phyloP scores from a whole-genome alignment of 2,888 invertebrate species.

The Volucella inflata region DNA sequence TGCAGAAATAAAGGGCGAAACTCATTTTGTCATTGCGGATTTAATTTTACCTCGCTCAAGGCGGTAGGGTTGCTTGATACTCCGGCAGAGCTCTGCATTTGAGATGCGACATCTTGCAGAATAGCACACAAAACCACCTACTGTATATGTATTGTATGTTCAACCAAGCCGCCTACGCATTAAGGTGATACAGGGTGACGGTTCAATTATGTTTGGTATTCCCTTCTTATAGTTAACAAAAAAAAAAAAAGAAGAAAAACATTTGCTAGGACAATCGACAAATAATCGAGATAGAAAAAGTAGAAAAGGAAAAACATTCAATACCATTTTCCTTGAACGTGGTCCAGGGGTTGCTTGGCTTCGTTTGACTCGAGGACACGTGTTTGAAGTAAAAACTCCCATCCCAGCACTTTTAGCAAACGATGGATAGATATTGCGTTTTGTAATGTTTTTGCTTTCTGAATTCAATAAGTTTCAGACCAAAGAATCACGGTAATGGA shows the following conservation, averaged over 20 bases:
- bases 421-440: conserved; percentile 25
- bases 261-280: conserved; percentile 43
- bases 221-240: conserved; percentile 11
- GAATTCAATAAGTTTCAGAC: neutral
- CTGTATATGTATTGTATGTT: neutral
- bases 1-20: conserved; percentile 37
- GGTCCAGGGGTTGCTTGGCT: neutral
- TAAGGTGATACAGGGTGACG: conserved; percentile 62
- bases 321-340: neutral
- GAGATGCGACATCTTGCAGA: conserved; percentile 33
- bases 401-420: conserved; percentile 4
- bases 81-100: neutral
- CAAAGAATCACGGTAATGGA: neutral
- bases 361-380: conserved; percentile 37
- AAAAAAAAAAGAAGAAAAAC: neutral
- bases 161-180: conserved; percentile 36
- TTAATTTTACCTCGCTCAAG: conserved; percentile 70
- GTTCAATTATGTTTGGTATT: conserved; percentile 69
- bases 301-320: conserved; percentile 46
- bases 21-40: conserved; percentile 67
- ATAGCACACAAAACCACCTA: neutral
- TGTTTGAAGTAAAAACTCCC: conserved; percentile 25
- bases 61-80: conserved; percentile 48
- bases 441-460: neutral
- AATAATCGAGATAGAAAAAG: conserved; percentile 47